Base-by-base conservation (phyloP, 2,888 invertebrate genomes). In the Exephanes ischioxanthus region DNA sequence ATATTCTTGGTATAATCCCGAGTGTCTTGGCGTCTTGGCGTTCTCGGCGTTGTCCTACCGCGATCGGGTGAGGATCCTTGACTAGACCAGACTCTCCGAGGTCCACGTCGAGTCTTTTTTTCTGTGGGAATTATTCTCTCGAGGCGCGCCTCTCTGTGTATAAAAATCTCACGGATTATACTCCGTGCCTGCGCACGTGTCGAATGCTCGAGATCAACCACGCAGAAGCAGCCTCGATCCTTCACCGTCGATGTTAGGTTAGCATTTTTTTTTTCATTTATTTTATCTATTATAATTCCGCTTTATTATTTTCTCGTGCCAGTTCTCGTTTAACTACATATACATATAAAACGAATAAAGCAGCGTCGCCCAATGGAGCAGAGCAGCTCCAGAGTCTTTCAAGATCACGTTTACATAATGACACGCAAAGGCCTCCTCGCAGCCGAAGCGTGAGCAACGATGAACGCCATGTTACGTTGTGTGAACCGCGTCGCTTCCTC, bases 51-150 rank as follows among this genome's bases (percentile, higher is more conserved):
- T 30, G 61, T 55, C 55, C 19, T 26, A 9, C 45, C 41, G 73
- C 61, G 61, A 53, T 55, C 55, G 26, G n/a, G 9, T 48, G 58
- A 68, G 80, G 67, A 67, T 76, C 55, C 84, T 84, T 76, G 84
- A 53, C 80, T 76, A 61, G 71, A 77, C 55, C 11, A 71, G 48
- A 51, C 63, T 79, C 75, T 16, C 30, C 30, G 80, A 81, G 76
- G 70, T 70, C 53, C 73, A 30, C 48, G 55, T 33, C 26, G 71
- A 55, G 71, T 2, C 45, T 37, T 37, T 37, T 9, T 68, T 66
- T 80, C 84, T 53, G 84, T 84, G 80, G 72, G 80, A 84, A 80
- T 80, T 76, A 58, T 76, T 76, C 48, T 72, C 76, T 16, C 66
- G 53, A 66, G 80, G 63, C 80, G 75, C 84, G 71, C 76, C 84